Evolutionary conservation across 2,113 vertebrate genomes (phyloP).

Genomic region (Telmatochromis sp.): DNA sequence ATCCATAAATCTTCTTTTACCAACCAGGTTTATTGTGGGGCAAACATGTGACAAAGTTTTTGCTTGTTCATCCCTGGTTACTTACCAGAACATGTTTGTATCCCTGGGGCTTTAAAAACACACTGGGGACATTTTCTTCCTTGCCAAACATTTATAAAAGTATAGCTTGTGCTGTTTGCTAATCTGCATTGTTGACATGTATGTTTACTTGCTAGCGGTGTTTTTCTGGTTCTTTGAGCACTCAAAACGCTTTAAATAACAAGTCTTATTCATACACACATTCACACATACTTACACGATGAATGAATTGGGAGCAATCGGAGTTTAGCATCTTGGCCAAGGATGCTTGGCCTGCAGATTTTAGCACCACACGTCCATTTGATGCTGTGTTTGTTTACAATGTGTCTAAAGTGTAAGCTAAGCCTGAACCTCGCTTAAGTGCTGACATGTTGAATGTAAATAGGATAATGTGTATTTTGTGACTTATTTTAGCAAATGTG

Average conservation of each 20-base stretch:
- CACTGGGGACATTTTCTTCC: background rate
- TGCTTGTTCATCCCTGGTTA: background rate
- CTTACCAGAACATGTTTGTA: background rate
- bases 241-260: background rate
- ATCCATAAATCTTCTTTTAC: background rate
- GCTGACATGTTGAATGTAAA: background rate
- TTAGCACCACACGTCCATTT: background rate
- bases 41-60: background rate
- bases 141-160: background rate
- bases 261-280: background rate
- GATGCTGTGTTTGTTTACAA: background rate
- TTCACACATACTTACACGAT: background rate
- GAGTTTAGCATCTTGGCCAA: background rate
- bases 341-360: background rate
- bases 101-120: background rate
- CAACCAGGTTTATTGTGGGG: background rate
- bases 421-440: background rate
- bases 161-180: background rate
- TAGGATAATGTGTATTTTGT: background rate
- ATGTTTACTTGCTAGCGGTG: background rate
- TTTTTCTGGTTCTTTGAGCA: background rate
- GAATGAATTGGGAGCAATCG: background rate
- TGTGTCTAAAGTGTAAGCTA: background rate
- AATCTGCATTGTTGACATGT: background rate
- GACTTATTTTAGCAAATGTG: background rate